phyloP scores from a whole-genome alignment of 2,888 invertebrate species.

The Sialis lutaria region DNA sequence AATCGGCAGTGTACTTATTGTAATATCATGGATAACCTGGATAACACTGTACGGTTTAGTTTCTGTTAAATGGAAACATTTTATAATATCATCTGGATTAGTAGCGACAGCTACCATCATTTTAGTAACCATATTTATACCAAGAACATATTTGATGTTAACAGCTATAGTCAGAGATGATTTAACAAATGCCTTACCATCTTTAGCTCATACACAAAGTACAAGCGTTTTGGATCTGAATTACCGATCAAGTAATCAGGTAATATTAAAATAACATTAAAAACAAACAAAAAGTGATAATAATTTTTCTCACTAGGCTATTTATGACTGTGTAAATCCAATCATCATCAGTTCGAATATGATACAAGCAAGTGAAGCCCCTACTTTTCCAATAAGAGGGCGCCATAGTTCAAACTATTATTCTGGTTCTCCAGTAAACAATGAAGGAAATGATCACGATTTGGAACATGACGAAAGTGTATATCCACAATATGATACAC shows the following conservation, averaged over 20 bases:
- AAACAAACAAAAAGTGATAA: neutral
- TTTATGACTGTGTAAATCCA: constrained; percentile 38
- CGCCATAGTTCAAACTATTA: constrained; percentile 6
- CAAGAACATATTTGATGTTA: constrained; percentile 49
- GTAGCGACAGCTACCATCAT: constrained; percentile 43
- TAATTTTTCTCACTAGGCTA: constrained; percentile 24
- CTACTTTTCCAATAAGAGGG: constrained; percentile 24
- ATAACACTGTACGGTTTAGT: constrained; percentile 34
- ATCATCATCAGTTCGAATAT: constrained; percentile 23
- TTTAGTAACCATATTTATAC: constrained; percentile 44
- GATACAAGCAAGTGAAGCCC: constrained; percentile 20
- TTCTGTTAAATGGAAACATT: constrained; percentile 33
- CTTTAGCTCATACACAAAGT: constrained; percentile 26
- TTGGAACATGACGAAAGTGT: constrained; percentile 22
- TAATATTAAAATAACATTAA: constrained; percentile 10
- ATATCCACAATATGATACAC: constrained; percentile 18
- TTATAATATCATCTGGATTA: constrained; percentile 38
- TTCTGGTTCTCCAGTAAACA: constrained; percentile 4
- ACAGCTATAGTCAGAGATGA: constrained; percentile 42
- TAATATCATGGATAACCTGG: constrained; percentile 42
- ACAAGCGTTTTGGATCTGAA: constrained; percentile 23
- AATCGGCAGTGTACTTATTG: constrained; percentile 33
- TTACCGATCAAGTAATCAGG: constrained; percentile 23
- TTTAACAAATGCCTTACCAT: constrained; percentile 33
- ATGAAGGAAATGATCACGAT: constrained; percentile 17